These are phyloP conservation scores for Cordilura impudica DNA, from an alignment of 2,888 invertebrate genomes.

Conservation along the genomic window DNA sequence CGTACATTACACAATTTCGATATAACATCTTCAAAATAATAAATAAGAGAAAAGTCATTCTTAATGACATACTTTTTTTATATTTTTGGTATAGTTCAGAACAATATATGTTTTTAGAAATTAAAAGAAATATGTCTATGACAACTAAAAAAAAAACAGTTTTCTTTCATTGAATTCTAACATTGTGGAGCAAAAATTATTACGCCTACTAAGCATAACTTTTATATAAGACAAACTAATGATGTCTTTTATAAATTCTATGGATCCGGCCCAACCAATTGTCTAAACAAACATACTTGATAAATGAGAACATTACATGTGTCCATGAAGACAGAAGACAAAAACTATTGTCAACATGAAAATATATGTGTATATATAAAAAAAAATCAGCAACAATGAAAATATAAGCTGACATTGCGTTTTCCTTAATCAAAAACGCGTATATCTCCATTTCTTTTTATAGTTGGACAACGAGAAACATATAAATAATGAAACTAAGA, in stretches of 20 bases:
- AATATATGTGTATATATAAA: no score
- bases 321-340: not conserved
- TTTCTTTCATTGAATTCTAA: not conserved
- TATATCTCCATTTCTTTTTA: not conserved
- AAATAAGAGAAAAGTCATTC: no score
- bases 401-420: slow-evolving; percentile 33
- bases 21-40: no score
- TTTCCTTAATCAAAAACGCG: slow-evolving; percentile 15
- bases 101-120: no score
- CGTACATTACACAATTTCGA: no score
- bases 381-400: not conserved
- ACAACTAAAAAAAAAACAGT: not conserved
- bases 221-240: slow-evolving; percentile 38
- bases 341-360: slow-evolving; percentile 24
- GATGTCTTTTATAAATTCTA: slow-evolving; percentile 66
- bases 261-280: slow-evolving; percentile 66
- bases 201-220: not conserved
- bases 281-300: slow-evolving; percentile 63
- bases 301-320: slow-evolving; percentile 60
- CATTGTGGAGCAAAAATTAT: not conserved
- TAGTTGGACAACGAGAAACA: not conserved
- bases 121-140: no score
- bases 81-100: no score
- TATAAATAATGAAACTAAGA: not conserved
- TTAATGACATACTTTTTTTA: no score